Conservation (phyloP, 37 sponge, comb jelly and placozoan species). For the Dysidea cf. avara region DNA sequence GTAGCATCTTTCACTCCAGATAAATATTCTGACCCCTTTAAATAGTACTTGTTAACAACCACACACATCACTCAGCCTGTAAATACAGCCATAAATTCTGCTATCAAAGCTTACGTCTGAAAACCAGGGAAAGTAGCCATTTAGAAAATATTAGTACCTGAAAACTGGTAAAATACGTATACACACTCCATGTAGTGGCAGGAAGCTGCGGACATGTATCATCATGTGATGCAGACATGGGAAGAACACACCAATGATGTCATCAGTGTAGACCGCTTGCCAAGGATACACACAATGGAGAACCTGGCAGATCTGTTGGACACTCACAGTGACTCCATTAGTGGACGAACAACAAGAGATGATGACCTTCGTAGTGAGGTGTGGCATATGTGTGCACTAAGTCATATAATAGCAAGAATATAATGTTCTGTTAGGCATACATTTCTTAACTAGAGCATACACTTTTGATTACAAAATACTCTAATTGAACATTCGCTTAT, state of each 20-base stretch:
- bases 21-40: no score
- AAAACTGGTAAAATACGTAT: neutral
- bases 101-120: no score
- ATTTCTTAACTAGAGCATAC: no score
- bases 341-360: constrained; percentile 26
- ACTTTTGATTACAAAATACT: no score
- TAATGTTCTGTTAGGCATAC: neutral
- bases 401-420: neutral
- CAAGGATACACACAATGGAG: constrained; percentile 84
- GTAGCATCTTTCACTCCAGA: neutral
- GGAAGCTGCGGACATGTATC: constrained; percentile 43
- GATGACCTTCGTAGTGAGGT: constrained; percentile 31
- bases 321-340: neutral
- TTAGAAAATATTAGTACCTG: no score
- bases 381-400: no score
- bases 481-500: no score
- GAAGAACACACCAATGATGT: constrained; percentile 37
- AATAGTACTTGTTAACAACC: no score
- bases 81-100: no score
- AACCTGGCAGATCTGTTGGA: constrained; percentile 58
- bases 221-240: constrained; percentile 71
- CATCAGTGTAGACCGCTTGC: constrained; percentile 54
- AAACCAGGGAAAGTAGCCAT: no score
- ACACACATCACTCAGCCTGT: no score
- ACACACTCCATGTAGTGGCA: constrained; percentile 18